Evolutionary conservation across 1,140 invertebrate species (phyloP), one percentile per base, ranked within the genome.

Genomic region (Drosophila willistoni): DNA sequence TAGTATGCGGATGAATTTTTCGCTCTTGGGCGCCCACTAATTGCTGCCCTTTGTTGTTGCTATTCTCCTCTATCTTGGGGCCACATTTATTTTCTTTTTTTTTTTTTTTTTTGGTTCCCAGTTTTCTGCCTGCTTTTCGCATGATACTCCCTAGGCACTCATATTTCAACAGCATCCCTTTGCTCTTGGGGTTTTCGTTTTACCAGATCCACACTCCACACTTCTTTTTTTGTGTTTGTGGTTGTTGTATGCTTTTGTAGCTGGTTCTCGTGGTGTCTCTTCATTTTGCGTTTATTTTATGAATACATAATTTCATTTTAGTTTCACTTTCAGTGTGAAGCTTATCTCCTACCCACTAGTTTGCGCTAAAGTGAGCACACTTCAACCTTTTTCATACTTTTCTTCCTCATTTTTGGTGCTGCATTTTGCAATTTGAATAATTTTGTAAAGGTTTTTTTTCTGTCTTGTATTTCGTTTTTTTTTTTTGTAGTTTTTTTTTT

Each of bases 1-100:
- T 51, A 51, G 44, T 51, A 51, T 51, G 55, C 68, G 68, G 71
- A 87, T 83, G 77, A 71, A 68, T 71, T 78, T 86, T 69, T 76
- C 80, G 84, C 84, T 87, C 84, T 89, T 83, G 84, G 84, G 73
- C 47, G 84, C 80, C 44, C 84, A 71, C 84, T 87, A 87, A 87
- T 87, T 87, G 84, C 77, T 68, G 44, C 25, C 60, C 79, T 74
- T 84, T 84, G 77, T 79, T 71, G 74, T 33, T 63, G 64, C 71
- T 36, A 71, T 69, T 19, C 22, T 54, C 13, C 36, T 76, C 73
- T 60, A 36, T 39, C 33, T 14, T 55, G 17, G 55, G 34, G 47
- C 44, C 65, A 60, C 14, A n/a, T 42, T 22, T 25, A 9, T 19
- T 59, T 19, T 29, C 14, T 22, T 33, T 17, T 60, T 25, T 25